Percentiles rank a stretch among this genome's conserved stretches.
These are phyloP conservation scores for Gadus macrocephalus DNA, from an alignment of 2,113 vertebrate genomes.

Conservation along the genomic window DNA sequence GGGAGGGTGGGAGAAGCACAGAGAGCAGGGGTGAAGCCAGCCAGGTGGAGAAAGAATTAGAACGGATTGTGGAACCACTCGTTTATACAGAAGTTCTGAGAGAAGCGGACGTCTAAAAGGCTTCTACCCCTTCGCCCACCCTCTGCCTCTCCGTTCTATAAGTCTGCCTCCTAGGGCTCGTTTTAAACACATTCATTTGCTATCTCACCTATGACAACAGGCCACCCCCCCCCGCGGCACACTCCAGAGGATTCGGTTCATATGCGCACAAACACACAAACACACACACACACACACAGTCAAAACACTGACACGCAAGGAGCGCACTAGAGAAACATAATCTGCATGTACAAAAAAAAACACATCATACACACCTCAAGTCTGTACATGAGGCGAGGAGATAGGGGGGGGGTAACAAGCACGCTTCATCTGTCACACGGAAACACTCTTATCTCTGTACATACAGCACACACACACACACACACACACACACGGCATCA, in stretches of 20 bases:
- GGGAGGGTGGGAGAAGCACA: slow-evolving; percentile 58
- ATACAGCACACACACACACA: slow-evolving; percentile 61
- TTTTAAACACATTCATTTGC: slow-evolving; percentile 87
- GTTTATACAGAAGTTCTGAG: slow-evolving; percentile 84
- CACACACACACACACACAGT: slow-evolving; percentile 52
- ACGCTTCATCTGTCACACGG: slow-evolving; percentile 59
- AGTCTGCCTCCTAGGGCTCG: slow-evolving; percentile 29
- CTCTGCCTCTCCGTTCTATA: slow-evolving; percentile 42
- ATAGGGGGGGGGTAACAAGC: slow-evolving; percentile 31
- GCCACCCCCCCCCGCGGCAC: slow-evolving; percentile 52
- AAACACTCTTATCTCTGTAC: slow-evolving; percentile 65
- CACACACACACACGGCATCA: slow-evolving; percentile 51
- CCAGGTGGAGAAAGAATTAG: slow-evolving; percentile 67
- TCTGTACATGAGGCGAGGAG: slow-evolving; percentile 54
- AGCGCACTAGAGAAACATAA: slow-evolving; percentile 52
- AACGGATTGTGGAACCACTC: slow-evolving; percentile 83
- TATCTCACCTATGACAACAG: slow-evolving; percentile 77
- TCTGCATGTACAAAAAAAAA: slow-evolving; percentile 80
- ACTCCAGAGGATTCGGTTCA: slow-evolving; percentile 44
- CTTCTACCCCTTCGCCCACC: slow-evolving; percentile 53
- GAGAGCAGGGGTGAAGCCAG: slow-evolving; percentile 67
- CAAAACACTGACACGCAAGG: no score
- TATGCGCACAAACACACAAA: slow-evolving; percentile 57
- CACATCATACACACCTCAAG: slow-evolving; percentile 60
- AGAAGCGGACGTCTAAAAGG: slow-evolving; percentile 58